Evolutionary conservation across 2,113 vertebrate genomes (phyloP).

Genomic region (Ondatra zibethicus): DNA sequence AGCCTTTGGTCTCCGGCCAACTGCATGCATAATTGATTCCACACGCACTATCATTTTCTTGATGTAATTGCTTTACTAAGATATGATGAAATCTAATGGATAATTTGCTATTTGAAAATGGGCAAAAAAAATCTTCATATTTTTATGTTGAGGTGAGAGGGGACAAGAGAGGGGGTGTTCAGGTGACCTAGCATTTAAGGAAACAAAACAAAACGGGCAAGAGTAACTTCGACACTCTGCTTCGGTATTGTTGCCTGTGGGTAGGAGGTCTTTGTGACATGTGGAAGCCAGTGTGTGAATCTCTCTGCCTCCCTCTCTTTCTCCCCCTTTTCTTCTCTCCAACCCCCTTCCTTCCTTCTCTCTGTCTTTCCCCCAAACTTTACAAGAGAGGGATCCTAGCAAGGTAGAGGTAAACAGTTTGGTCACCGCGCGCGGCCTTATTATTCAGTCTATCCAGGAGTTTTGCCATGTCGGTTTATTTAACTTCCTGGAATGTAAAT

Average conservation of each 20-base stretch:
- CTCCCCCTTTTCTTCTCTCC: not conserved
- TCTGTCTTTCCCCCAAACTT: slow-evolving; percentile 70
- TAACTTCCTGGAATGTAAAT: slow-evolving; percentile 80
- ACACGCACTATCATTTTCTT: slow-evolving; percentile 99
- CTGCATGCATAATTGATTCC: slow-evolving; percentile 99
- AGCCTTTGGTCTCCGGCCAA: slow-evolving; percentile 97
- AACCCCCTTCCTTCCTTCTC: slow-evolving; percentile 41
- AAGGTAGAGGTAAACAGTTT: slow-evolving; percentile 81
- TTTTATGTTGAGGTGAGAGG: slow-evolving; percentile 55
- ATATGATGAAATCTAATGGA: slow-evolving; percentile 99
- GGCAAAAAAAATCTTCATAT: slow-evolving; percentile 85
- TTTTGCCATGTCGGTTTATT: slow-evolving; percentile 72
- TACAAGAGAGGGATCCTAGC: slow-evolving; percentile 74
- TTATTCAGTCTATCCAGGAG: slow-evolving; percentile 77
- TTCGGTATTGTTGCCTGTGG: not conserved
- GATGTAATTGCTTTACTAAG: slow-evolving; percentile 99
- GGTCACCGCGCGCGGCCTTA: slow-evolving; percentile 61
- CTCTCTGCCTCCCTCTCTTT: slow-evolving; percentile 38
- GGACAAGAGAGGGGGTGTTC: not conserved
- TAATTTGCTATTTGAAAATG: slow-evolving; percentile 95
- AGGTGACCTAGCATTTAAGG: slow-evolving; percentile 52
- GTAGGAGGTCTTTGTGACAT: slow-evolving; percentile 65
- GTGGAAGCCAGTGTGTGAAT: slow-evolving; percentile 77
- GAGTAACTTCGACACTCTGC: not conserved
- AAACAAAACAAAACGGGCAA: slow-evolving; percentile 63